A percentile compares a stretch with the other conserved stretches of the same genome.
Conservation (phyloP, 1,140 invertebrate genomes). For the Leptinotarsa texana region DNA sequence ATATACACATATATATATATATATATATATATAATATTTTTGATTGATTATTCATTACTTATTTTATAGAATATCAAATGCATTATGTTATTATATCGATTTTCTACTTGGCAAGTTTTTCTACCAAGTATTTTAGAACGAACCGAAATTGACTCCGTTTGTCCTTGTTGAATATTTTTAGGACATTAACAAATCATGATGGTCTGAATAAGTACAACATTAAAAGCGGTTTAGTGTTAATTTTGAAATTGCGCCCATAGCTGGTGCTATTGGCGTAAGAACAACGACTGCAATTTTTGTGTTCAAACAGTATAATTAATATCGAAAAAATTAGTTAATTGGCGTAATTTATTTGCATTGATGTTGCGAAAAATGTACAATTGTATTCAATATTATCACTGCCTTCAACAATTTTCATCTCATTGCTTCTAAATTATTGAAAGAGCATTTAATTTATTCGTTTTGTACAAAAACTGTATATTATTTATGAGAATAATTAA, state of each 20-base stretch:
- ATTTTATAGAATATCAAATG: too few species aligned
- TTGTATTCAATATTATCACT: constrained; percentile 43
- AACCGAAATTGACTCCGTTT: background rate
- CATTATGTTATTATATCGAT: background rate
- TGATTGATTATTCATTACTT: too few species aligned
- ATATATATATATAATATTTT: too few species aligned
- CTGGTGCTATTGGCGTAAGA: background rate
- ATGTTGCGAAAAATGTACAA: constrained; percentile 25
- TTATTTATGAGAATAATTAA: constrained; percentile 34
- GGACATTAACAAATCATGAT: background rate
- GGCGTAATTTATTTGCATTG: constrained; percentile 30
- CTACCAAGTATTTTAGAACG: background rate
- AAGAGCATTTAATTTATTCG: constrained; percentile 42
- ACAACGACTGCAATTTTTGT: constrained; percentile 39
- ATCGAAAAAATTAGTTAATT: constrained; percentile 32
- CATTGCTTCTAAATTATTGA: constrained; percentile 41
- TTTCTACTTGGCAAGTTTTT: background rate
- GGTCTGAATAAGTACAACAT: constrained; percentile 18
- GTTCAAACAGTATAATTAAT: constrained; percentile 29
- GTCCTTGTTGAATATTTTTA: background rate
- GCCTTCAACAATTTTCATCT: constrained; percentile 39
- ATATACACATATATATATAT: too few species aligned
- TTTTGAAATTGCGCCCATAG: constrained; percentile 3
- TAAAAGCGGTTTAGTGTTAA: constrained; percentile 14
- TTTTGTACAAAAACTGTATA: constrained; percentile 33